These are phyloP conservation scores for Eupithecia vulgata DNA, from an alignment of 2,888 invertebrate species.

Conservation along the genomic window DNA sequence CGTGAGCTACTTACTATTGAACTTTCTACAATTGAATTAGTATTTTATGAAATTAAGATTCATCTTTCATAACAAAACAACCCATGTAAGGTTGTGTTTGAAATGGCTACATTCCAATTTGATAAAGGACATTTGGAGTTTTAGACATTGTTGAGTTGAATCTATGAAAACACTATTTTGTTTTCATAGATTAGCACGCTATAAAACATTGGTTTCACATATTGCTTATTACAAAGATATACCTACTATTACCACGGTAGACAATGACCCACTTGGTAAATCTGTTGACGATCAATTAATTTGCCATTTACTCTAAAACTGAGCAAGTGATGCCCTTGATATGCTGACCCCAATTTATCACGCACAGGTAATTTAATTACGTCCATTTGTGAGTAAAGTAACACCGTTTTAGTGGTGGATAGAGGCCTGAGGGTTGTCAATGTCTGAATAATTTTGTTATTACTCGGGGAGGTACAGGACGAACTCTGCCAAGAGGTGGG, in stretches of 20 bases:
- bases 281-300: constrained; percentile 35
- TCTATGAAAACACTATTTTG: not conserved
- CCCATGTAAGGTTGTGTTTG: not conserved
- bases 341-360: constrained; percentile 45
- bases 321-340: constrained; percentile 40
- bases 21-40: too few relatives aligned
- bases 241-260: not conserved
- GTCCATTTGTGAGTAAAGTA: constrained; percentile 30
- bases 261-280: constrained; percentile 24
- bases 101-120: not conserved
- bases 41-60: not conserved
- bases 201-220: not conserved
- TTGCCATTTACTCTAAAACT: constrained; percentile 28
- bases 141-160: not conserved
- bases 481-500: not conserved
- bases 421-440: not conserved
- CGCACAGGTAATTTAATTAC: constrained; percentile 42
- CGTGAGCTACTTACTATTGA: too few relatives aligned
- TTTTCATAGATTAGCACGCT: too few relatives aligned
- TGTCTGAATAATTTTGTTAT: constrained; percentile 12
- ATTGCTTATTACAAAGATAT: not conserved
- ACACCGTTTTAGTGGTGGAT: constrained; percentile 26
- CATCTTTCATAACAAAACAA: not conserved
- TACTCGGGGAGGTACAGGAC: not conserved
- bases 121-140: not conserved